Evolutionary conservation across 2,888 invertebrate species (phyloP).

Genomic region (Apomyelois bistriatella): DNA sequence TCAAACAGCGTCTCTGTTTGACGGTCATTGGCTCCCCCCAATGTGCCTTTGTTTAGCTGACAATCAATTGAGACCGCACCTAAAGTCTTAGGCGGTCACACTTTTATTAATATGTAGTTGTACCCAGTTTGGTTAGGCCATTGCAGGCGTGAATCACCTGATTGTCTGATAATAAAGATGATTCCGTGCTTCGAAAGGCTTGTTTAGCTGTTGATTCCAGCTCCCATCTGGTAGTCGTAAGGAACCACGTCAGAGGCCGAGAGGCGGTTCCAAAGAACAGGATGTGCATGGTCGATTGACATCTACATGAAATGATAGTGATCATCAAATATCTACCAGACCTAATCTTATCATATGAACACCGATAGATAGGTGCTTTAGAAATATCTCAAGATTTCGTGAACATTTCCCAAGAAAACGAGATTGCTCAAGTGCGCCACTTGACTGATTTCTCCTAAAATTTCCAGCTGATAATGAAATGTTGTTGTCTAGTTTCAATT

Average conservation of each 20-base stretch:
- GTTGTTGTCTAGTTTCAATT: too few relatives aligned
- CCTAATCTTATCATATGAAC: not conserved
- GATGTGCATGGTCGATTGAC: too few relatives aligned
- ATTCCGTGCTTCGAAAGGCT: too few relatives aligned
- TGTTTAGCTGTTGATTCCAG: too few relatives aligned
- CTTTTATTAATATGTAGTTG: not conserved
- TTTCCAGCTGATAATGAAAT: not conserved
- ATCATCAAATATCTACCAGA: not conserved
- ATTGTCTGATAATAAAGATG: too few relatives aligned
- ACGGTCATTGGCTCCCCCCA: conserved; percentile 11
- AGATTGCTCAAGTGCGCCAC: conserved; percentile 12
- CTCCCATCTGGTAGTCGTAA: too few relatives aligned
- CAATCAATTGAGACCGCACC: not conserved
- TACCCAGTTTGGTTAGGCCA: too few relatives aligned
- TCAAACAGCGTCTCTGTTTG: not conserved
- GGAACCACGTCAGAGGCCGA: too few relatives aligned
- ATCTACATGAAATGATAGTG: too few relatives aligned
- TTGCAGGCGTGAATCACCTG: too few relatives aligned
- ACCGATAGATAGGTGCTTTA: not conserved
- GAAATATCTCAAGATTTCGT: not conserved
- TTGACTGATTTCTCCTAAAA: conserved; percentile 9
- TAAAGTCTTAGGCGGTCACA: not conserved
- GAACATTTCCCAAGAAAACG: not conserved
- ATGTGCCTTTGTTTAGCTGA: conserved; percentile 2
- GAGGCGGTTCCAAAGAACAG: too few relatives aligned